Base-by-base conservation (phyloP, 2,888 invertebrate species). In the Muschampia plurimacula region DNA sequence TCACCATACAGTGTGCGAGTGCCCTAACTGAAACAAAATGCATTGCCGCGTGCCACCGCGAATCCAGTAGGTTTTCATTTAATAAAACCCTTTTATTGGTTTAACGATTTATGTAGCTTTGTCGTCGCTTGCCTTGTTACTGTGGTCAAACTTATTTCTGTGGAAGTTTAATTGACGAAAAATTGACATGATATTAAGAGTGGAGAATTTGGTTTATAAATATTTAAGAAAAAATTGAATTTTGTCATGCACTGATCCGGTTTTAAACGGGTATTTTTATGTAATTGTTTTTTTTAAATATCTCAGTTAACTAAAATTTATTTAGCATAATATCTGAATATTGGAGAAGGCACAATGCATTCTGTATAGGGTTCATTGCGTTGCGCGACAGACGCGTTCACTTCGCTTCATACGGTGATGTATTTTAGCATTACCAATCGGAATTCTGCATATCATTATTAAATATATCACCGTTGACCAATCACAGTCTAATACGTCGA, bases 51-150 rank as follows among this genome's bases (percentile, higher is more conserved):
- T 83, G 81, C 77, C 81, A 84, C 83, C 82, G 88, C 86, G 86
- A 89, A 90, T 88, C 90, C 92, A 88, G 89, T 93, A 92, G 92
- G 90, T 90, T 91, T 93, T 89, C 90, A 90, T 92, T 91, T 89
- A 90, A 89, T 89, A 88, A 91, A 90, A 57, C 88, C 93, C 92
- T 87, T 92, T 93, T 91, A 93, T 93, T 92, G 93, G 93, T 90
- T 93, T 93, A 93, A 86, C 87, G 89, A 91, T 91, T 93, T 90
- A 86, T 84, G 77, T 83, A 84, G 77, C 78, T 80, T 80, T 72
- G 67, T 63, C 15, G 72, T 55, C 72, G 72, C 67, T 60, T 22
- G 41, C 72, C 74, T 70, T 70, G 73, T 62, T 64, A 2, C 62
- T 72, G 72, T 63, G 72, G 72, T 72, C 72, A 67, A 72, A 72